Evolutionary conservation across 2,113 vertebrate genomes (phyloP), one percentile per base, ranked within the genome.

Genomic region (Ornithorhynchus anatinus): DNA sequence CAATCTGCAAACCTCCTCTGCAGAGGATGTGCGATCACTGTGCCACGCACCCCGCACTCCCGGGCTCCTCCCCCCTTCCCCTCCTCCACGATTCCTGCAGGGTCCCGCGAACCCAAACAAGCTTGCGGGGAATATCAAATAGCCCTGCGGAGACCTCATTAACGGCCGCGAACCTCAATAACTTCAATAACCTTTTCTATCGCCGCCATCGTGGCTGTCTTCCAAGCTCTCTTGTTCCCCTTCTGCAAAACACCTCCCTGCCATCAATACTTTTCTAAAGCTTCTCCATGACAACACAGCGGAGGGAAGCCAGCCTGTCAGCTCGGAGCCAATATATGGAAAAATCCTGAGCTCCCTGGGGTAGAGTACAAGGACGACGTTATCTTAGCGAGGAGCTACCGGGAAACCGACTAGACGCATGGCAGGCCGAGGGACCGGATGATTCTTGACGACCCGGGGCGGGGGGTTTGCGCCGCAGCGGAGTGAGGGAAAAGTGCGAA

Each of bases 231-330:
- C 72, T 77, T 64, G 60, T 75, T 85, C 70, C 66, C 60, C 69
- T 17, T 50, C 72, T 73, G 66, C 48, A 40, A 9, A 40, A 17
- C 64, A 72, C 8, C 36, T 6, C 20, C 43, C 37, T 80, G 71
- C 45, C 62, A 64, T 56, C 53, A 70, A 31, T 23, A 17, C 69
- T 25, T 29, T 82, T 17, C 81, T 73, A 59, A 86, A 66, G 61
- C 73, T 72, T 90, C 81, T 86, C 82, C 81, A 72, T 89, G 88
- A 82, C 88, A 88, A 88, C 74, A 0, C 42, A 16, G 17, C 1
- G 48, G 61, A 42, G 27, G 0, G 4, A 3, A 31, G 59, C 19
- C 59, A 27, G 57, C 36, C 57, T 78, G 70, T 48, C 58, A 61
- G 70, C 68, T 71, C 10, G 1, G 20, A 62, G 53, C 19, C 31